Conservation (phyloP, 2,888 invertebrate genomes). For the Odontomyia ornata region DNA sequence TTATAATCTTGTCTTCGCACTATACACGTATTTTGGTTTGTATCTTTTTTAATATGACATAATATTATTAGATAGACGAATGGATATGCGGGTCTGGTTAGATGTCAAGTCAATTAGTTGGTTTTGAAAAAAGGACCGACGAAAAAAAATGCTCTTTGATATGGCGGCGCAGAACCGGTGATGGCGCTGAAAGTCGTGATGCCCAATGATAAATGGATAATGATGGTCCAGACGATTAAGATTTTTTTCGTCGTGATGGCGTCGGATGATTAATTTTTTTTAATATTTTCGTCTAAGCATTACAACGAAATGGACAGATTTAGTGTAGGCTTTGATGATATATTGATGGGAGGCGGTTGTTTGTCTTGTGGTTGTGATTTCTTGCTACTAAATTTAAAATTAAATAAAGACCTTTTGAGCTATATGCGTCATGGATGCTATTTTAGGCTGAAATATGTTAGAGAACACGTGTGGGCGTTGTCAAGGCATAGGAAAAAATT, state of each 20-base stretch:
- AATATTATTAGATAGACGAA: not conserved
- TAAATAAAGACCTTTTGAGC: no score
- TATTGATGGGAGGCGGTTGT: not conserved
- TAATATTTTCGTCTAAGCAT: not conserved
- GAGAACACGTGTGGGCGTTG: no score
- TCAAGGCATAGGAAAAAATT: no score
- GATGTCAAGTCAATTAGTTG: not conserved
- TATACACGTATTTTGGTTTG: not conserved
- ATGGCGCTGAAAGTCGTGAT: not conserved
- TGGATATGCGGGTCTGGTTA: not conserved
- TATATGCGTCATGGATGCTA: no score
- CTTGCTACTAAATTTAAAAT: no score
- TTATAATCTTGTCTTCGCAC: not conserved
- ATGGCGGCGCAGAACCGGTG: no score
- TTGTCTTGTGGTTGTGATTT: no score
- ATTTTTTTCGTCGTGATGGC: not conserved
- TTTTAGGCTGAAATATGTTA: no score
- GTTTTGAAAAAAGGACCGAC: not conserved
- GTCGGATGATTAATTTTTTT: not conserved
- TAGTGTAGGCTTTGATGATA: not conserved
- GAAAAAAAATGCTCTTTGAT: no score
- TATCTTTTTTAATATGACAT: constrained; percentile 4
- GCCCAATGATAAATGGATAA: not conserved
- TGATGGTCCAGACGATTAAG: not conserved
- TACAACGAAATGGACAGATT: no score